Conservation (phyloP, 2,113 vertebrate genomes). For the Pan troglodytes region DNA sequence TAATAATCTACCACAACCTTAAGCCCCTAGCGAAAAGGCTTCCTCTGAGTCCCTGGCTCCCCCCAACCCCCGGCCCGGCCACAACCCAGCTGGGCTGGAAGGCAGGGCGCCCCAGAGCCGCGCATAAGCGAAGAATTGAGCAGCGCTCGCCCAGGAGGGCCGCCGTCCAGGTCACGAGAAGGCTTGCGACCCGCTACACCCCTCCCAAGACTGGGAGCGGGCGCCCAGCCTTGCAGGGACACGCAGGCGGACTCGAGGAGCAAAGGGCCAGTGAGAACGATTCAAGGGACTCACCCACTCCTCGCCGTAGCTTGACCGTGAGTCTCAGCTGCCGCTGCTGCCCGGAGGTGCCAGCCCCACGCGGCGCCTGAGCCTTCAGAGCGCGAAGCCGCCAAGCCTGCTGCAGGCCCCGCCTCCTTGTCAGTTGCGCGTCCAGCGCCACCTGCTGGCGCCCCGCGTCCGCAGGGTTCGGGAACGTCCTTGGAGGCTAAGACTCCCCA, state of each 20-base stretch:
- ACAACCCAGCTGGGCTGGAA: background rate
- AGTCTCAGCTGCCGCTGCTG: background rate
- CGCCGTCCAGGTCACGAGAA: background rate
- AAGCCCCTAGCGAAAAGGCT: background rate
- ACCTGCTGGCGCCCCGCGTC: background rate
- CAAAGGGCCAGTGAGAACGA: background rate
- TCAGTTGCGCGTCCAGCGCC: background rate
- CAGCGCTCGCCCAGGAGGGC: background rate
- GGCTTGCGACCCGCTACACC: background rate
- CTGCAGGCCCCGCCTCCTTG: background rate
- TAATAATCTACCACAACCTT: background rate
- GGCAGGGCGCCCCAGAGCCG: background rate
- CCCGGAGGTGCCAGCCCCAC: background rate
- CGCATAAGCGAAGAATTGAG: fast-evolving
- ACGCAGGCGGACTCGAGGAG: background rate
- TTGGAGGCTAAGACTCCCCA: background rate
- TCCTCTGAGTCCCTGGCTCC: background rate
- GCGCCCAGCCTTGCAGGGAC: background rate
- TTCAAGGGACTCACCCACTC: conserved; percentile 54
- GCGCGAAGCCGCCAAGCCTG: fast-evolving
- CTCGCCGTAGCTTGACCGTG: background rate
- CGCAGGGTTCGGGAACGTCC: fast-evolving
- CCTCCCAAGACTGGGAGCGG: background rate
- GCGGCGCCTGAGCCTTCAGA: fast-evolving
- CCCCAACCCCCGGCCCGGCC: background rate